These are phyloP conservation scores for Temnothorax unifasciatus DNA, from an alignment of 2,888 invertebrate genomes.

Conservation along the genomic window DNA sequence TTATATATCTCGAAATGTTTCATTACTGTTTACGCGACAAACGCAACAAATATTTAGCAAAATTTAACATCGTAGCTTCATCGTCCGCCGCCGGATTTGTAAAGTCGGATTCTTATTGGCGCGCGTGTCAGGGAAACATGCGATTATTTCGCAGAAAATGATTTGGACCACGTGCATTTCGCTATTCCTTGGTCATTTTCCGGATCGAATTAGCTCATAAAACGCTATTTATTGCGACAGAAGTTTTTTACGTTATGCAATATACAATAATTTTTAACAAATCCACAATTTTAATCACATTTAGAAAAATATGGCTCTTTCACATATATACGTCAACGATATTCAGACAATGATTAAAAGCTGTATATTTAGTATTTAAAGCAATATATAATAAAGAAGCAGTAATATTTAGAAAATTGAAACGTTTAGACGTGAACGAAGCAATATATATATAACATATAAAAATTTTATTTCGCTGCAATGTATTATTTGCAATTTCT, in stretches of 20 bases:
- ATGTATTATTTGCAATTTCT: slow-evolving; percentile 2
- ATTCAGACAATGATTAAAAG: neutral
- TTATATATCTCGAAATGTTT: slow-evolving; percentile 72
- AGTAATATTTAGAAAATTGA: slow-evolving; percentile 2
- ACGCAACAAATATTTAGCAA: slow-evolving; percentile 67
- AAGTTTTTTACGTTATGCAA: neutral
- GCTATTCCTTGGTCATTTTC: neutral
- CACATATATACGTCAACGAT: neutral
- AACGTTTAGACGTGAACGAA: neutral
- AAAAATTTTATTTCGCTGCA: neutral
- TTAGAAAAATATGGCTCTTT: neutral
- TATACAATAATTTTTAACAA: neutral
- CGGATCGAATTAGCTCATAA: too few species aligned
- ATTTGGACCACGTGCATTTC: neutral
- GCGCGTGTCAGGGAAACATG: slow-evolving; percentile 21
- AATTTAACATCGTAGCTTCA: slow-evolving; percentile 68
- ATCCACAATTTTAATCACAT: neutral
- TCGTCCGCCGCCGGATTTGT: slow-evolving; percentile 58
- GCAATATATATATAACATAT: neutral
- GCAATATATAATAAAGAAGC: neutral
- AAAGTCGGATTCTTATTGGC: slow-evolving; percentile 59
- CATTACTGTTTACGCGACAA: slow-evolving; percentile 72
- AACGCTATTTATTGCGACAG: neutral
- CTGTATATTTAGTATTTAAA: neutral
- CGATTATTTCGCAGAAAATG: neutral